These are phyloP conservation scores for Dinomys branickii DNA, from an alignment of 2,113 vertebrate species.

Conservation along the genomic window DNA sequence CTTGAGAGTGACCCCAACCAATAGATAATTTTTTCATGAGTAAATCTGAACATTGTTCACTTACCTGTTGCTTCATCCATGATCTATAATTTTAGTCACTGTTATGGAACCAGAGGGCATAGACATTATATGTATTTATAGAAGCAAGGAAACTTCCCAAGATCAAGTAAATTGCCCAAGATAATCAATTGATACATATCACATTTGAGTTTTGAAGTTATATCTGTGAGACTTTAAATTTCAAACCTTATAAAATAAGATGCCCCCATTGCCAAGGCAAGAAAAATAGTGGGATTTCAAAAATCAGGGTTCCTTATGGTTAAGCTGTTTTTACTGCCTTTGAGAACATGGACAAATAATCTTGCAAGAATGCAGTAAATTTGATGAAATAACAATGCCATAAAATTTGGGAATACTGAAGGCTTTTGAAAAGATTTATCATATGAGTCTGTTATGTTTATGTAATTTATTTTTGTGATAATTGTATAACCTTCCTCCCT, in stretches of 20 bases:
- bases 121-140: background rate
- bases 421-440: background rate
- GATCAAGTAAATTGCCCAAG: background rate
- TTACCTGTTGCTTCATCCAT: background rate
- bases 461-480: constrained; percentile 46
- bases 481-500: constrained; percentile 61
- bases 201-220: background rate
- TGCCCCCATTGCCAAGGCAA: background rate
- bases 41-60: background rate
- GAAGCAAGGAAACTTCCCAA: background rate
- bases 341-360: background rate
- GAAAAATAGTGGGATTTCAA: background rate
- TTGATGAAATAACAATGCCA: constrained; percentile 19
- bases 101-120: accelerated
- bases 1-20: background rate
- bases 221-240: background rate
- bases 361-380: background rate
- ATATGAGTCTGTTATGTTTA: constrained; percentile 39
- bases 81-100: background rate
- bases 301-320: background rate
- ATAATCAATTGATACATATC: background rate
- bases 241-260: background rate
- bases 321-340: constrained; percentile 25
- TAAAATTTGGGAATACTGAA: background rate
- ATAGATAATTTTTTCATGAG: background rate